phyloP scores from a whole-genome alignment of 30 jellyfish, hydroid and myxozoan species.

The Haliclystus octoradiatus region DNA sequence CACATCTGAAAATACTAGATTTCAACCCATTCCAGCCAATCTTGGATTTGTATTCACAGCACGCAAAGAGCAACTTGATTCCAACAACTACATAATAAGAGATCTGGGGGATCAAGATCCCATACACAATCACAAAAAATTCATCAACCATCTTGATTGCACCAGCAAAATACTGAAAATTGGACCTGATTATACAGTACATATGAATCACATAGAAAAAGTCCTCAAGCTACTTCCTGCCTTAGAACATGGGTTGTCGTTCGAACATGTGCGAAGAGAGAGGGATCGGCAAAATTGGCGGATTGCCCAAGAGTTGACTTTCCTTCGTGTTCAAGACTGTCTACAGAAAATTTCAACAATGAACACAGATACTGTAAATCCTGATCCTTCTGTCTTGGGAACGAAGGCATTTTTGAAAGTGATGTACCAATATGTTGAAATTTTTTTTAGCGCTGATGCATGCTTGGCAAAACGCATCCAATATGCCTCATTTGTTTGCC shows the following conservation, averaged over 20 bases:
- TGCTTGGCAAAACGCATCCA: neutral
- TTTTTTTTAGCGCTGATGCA: slow-evolving; percentile 1
- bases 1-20: neutral
- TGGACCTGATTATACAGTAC: slow-evolving; percentile 1
- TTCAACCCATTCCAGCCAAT: too few relatives aligned
- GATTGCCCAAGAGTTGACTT: slow-evolving; percentile 1
- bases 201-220: neutral
- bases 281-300: too few relatives aligned
- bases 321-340: too few relatives aligned
- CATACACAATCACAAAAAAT: slow-evolving; percentile 4
- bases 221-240: too few relatives aligned
- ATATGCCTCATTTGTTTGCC: neutral
- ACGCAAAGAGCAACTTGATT: too few relatives aligned
- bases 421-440: neutral
- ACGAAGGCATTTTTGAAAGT: neutral
- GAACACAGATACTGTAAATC: neutral
- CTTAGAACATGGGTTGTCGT: too few relatives aligned
- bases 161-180: neutral
- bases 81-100: neutral
- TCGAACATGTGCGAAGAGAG: too few relatives aligned
- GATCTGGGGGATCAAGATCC: slow-evolving; percentile 1
- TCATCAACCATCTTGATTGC: slow-evolving; percentile 4
- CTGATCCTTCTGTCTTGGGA: neutral
- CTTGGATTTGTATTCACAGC: too few relatives aligned
- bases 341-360: too few relatives aligned